Evolutionary conservation across 2,797 vertebrate species (phyloP).

Genomic region (Lagodon rhomboides): DNA sequence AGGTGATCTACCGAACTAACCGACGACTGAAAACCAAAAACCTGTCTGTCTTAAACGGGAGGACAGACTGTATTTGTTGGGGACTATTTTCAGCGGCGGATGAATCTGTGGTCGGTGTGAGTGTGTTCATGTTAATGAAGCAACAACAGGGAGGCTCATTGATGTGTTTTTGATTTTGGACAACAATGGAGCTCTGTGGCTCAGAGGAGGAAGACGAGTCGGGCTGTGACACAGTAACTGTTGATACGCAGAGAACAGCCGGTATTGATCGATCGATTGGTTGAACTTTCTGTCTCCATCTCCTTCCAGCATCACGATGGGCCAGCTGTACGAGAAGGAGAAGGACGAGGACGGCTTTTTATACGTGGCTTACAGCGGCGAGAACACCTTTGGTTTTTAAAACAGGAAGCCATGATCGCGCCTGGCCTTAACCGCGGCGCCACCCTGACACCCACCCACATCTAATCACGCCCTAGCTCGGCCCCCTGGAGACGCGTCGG

Average conservation of each 20-base stretch:
- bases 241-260: too few relatives aligned
- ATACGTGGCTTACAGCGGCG: slow-evolving; percentile 98
- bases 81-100: too few relatives aligned
- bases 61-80: too few relatives aligned
- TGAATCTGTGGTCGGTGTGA: too few relatives aligned
- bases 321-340: slow-evolving; percentile 97
- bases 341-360: slow-evolving; percentile 99
- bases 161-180: too few relatives aligned
- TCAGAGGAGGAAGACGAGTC: not conserved
- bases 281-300: not conserved
- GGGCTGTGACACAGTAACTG: not conserved
- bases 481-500: slow-evolving; percentile 41
- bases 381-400: slow-evolving; percentile 97
- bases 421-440: slow-evolving; percentile 27
- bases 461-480: slow-evolving; percentile 59
- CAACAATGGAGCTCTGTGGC: too few relatives aligned
- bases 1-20: too few relatives aligned
- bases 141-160: too few relatives aligned
- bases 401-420: slow-evolving; percentile 1
- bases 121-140: too few relatives aligned
- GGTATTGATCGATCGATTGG: not conserved
- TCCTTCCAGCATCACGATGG: slow-evolving; percentile 94
- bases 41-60: too few relatives aligned
- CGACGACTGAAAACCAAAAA: too few relatives aligned
- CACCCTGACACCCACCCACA: slow-evolving; percentile 34